Evolutionary conservation across 2,888 invertebrate species (phyloP).

Genomic region (Drosophila multiciliata): DNA sequence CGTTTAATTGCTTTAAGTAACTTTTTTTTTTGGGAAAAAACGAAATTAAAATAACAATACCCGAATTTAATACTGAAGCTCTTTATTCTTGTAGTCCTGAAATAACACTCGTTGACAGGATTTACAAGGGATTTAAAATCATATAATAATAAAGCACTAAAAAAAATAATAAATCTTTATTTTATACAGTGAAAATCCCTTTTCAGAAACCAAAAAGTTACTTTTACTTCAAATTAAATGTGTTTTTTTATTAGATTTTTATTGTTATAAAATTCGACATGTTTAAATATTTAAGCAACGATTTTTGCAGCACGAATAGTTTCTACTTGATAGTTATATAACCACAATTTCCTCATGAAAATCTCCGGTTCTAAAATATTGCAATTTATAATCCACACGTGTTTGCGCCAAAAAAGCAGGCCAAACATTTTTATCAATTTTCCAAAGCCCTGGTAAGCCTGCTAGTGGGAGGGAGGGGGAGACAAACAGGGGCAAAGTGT

Average conservation of each 20-base stretch:
- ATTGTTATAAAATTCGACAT: too few species aligned
- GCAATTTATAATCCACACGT: slow-evolving; percentile 65
- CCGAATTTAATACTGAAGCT: neutral
- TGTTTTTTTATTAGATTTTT: neutral
- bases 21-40: slow-evolving; percentile 4
- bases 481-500: neutral
- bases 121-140: neutral
- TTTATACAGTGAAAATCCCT: neutral
- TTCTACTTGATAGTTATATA: slow-evolving; percentile 14
- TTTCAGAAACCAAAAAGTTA: neutral
- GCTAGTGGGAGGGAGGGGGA: neutral
- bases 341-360: neutral
- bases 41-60: slow-evolving; percentile 19
- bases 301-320: neutral
- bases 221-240: neutral
- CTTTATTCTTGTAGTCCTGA: neutral
- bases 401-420: slow-evolving; percentile 22
- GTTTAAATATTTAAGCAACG: neutral
- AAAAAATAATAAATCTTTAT: neutral
- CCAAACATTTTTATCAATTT: slow-evolving; percentile 73
- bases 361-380: slow-evolving; percentile 41
- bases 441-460: neutral
- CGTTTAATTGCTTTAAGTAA: slow-evolving; percentile 21
- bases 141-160: neutral
- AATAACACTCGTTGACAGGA: neutral